Evolutionary conservation across 2,113 vertebrate species (phyloP), one percentile per base, ranked within the genome.

Genomic region (Asarcornis scutulata): DNA sequence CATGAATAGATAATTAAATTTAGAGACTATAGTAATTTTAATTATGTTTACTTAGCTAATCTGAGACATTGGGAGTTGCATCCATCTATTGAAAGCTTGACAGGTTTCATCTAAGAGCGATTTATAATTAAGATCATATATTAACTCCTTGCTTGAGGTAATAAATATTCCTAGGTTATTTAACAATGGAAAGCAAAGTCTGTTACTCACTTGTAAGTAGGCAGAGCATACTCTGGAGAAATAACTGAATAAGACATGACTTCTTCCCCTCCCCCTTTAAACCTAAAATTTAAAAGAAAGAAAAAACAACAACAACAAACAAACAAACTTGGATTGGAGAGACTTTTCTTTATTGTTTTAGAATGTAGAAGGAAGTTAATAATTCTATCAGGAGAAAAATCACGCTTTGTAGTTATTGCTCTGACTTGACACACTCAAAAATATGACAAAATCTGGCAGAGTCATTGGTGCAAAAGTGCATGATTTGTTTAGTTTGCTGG

Each of bases 21-120:
- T 91, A 90, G 48, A 34, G 42, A 48, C 88, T 58, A 72, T 25
- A 90, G 46, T 78, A 1, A 91, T 90, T 90, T 95, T 86, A 94
- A 94, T 94, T 95, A 83, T 96, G 88, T 96, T 96, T 96, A 79
- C 53, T 93, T 77, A 91, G 23, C 5, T 91, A 92, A 91, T 90
- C 53, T 90, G 73, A 91, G 88, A 86, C 76, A 79, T 36, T 53
- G 64, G 23, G 73, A 94, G 15, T 83, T 93, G 14, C 29, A 83
- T 88, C 16, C 79, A 91, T 90, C 90, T 93, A 75, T 94, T 91
- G 83, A 71, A 73, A 94, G 17, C 66, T 84, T 84, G 64, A 92
- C 76, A 90, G 42, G 17, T 72, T 93, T 96, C 94, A 81, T 88
- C 72, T 83, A 59, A 81, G 72, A 94, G 16, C 42, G 78, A 74